Evolutionary conservation across 2,888 invertebrate genomes (phyloP).

Genomic region (Abrostola triplasia): DNA sequence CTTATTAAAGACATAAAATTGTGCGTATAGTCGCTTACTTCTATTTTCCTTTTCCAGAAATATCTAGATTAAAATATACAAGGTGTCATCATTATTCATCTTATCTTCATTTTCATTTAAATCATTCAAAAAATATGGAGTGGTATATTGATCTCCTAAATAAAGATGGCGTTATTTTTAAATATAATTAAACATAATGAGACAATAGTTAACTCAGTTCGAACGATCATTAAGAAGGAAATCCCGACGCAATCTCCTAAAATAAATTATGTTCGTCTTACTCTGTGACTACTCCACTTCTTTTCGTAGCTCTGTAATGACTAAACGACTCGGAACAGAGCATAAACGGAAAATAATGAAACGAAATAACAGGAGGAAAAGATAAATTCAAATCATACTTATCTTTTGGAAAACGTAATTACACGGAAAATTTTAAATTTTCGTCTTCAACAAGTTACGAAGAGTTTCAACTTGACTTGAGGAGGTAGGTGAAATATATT

Average conservation of each 20-base stretch:
- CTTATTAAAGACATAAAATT: too few species aligned
- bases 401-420: not conserved
- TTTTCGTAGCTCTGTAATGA: constrained; percentile 15
- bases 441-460: not conserved
- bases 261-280: constrained; percentile 11
- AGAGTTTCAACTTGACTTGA: not conserved
- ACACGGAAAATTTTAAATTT: not conserved
- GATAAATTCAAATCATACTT: constrained; percentile 7
- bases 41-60: too few species aligned
- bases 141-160: too few species aligned
- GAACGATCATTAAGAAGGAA: not conserved
- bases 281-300: constrained; percentile 3
- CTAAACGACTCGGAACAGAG: constrained; percentile 5
- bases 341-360: constrained; percentile 25
- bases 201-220: too few species aligned
- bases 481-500: not conserved
- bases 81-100: too few species aligned
- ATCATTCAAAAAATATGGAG: too few species aligned
- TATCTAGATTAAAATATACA: too few species aligned
- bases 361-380: not conserved
- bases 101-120: too few species aligned
- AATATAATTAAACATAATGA: too few species aligned
- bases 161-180: too few species aligned
- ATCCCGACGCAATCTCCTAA: constrained; percentile 1
- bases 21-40: too few species aligned